A percentile compares a stretch with the other conserved stretches of the same genome.
Conservation (phyloP, 2,113 vertebrate species). For the Ptychochromis oligacanthus region DNA sequence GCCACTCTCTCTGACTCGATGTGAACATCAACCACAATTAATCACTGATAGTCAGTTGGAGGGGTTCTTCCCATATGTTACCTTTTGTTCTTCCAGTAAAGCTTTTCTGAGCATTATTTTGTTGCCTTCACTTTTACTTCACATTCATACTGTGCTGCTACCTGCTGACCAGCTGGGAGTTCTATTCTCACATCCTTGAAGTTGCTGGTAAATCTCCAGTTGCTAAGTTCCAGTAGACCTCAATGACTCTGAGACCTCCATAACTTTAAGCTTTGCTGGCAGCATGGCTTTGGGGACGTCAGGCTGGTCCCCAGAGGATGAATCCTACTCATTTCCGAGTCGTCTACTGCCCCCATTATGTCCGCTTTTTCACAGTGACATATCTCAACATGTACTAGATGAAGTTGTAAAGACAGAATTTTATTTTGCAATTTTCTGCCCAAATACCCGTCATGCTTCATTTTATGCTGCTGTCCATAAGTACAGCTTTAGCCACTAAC, state of each 20-base stretch:
- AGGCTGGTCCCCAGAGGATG: neutral
- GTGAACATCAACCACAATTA: slow-evolving; percentile 32
- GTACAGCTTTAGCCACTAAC: neutral
- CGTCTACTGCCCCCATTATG: neutral
- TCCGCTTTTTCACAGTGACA: neutral
- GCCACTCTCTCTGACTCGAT: slow-evolving; percentile 5
- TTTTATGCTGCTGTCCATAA: neutral
- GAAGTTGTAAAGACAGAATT: neutral
- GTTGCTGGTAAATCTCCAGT: neutral
- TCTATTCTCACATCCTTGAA: neutral
- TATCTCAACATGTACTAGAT: neutral
- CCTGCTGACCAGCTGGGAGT: slow-evolving; percentile 1
- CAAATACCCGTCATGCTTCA: neutral
- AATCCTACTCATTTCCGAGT: neutral
- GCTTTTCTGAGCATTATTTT: slow-evolving; percentile 18
- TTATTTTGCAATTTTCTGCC: neutral
- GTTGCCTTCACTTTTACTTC: neutral
- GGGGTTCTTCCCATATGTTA: slow-evolving; percentile 14
- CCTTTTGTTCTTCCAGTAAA: slow-evolving; percentile 20
- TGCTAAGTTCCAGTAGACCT: neutral
- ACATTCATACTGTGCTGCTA: neutral
- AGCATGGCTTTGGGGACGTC: neutral
- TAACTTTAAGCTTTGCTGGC: neutral
- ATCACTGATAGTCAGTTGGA: slow-evolving; percentile 10
- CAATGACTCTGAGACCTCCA: neutral